Evolutionary conservation across 2,113 vertebrate species (phyloP), one percentile per base, ranked within the genome.

Genomic region (Gallinago jamesoni): DNA sequence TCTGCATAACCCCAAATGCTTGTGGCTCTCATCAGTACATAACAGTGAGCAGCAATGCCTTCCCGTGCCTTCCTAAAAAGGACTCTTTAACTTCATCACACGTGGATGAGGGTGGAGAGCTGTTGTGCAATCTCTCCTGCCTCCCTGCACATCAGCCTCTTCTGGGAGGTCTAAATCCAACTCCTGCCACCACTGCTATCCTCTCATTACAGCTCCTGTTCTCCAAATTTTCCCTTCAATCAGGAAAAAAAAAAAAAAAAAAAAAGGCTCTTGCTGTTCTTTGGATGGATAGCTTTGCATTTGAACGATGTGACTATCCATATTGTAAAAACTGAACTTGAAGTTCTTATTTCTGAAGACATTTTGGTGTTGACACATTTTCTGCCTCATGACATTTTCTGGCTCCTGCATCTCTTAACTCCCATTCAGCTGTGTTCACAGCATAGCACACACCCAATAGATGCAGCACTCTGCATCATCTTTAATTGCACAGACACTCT

Each of bases 381-480:
- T 74, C 23, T 84, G 16, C 14, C 47, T 63, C 19, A 2, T 28
- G 41, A 82, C 47, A 6, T 53, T 75, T 88, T 68, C 79, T 79
- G 66, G 8, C 28, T 82, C 27, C 52, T 57, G 31, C 25, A 18
- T 62, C 56, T 72, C 37, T 88, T 88, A 22, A 37, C 66, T 82
- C 31, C 35, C 41, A 2, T 48, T 24, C n/a, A 92, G 30, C 69
- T 0, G 0, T 4, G 7, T 9, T 78, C 3, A 2, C 69, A 81
- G 20, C 28, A 50, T 1, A 30, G 48, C 31, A 43, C 56, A 56
- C 27, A 45, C 11, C 20, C 27, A 14, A 3, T 0, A n/a, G 64
- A 52, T 37, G 50, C 45, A 77, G 31, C 47, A 30, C 5, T 37
- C 39, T 43, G 57, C 55, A 31, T n/a, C 25, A 8, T 14, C 62